Evolutionary conservation across 2,797 vertebrate species (phyloP), one percentile per base, ranked within the genome.

Genomic region (Crax fasciolata): DNA sequence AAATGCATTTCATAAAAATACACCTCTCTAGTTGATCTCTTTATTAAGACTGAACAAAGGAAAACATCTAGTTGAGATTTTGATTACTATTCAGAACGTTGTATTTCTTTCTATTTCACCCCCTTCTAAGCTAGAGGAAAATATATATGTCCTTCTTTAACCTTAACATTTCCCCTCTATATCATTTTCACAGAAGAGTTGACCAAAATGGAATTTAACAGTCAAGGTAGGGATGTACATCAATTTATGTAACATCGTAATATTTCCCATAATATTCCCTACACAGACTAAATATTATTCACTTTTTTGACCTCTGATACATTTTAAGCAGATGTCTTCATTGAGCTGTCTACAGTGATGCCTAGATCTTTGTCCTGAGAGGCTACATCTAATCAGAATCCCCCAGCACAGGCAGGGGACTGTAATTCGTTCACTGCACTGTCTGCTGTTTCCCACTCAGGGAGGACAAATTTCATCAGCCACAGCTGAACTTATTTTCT

Each of bases 261-360:
- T 90, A 93, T 87, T 92, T 94, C 89, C 75, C 62, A 77, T 91
- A 94, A 90, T 95, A 97, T 94, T 97, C 96, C 93, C 94, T 65
- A 84, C 27, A 32, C 30, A 68, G 55, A 6, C 68, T 61, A 93
- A 94, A 82, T 66, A 84, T 94, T 96, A 96, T 96, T 96, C 90
- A 78, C 8, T 81, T 91, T 94, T 95, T 87, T 96, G 91, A 96
- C 90, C 93, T 97, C 65, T 95, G 92, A 71, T 91, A 84, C 63
- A 63, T 89, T 96, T 96, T 93, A 96, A 94, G 73, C 57, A 82
- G 80, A 86, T 63, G n/a, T 82, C 85, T 94, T 88, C 78, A 87
- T 23, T 89, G 63, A 95, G 61, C 75, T 88, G 83, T 89, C 92
- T 90, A 68, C 30, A 82, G 63, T 8, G 57, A 90, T 82, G 81